These are phyloP conservation scores for Metalampra italica DNA, from an alignment of 2,888 invertebrate species.

Conservation along the genomic window DNA sequence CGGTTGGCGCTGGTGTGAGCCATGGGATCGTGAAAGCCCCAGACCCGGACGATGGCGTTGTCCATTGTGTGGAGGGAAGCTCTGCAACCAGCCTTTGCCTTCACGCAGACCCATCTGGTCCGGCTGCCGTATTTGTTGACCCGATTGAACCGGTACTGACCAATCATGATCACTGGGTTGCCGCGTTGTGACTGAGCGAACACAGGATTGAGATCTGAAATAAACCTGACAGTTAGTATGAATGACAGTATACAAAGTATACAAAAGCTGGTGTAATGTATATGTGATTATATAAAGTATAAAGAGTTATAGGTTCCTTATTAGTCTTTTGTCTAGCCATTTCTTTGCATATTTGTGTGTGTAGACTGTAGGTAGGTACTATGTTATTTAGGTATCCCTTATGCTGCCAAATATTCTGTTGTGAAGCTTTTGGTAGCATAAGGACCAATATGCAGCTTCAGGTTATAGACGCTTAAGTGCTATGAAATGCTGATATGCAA, in stretches of 20 bases:
- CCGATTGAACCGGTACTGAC: conserved; percentile 68
- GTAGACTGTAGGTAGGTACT: too few relatives aligned
- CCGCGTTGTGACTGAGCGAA: conserved; percentile 70
- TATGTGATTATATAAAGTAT: too few relatives aligned
- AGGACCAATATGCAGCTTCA: too few relatives aligned
- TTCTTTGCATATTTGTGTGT: too few relatives aligned
- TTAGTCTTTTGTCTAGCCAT: too few relatives aligned
- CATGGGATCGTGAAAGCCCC: conserved; percentile 67
- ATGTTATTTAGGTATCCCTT: too few relatives aligned
- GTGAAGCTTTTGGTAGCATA: too few relatives aligned
- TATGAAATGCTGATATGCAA: too few relatives aligned
- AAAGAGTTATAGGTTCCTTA: too few relatives aligned
- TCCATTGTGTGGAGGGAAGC: conserved; percentile 70
- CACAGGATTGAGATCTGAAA: conserved; percentile 68
- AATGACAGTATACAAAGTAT: background rate
- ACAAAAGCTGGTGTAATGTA: too few relatives aligned
- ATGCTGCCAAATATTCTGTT: too few relatives aligned
- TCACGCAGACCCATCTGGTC: conserved; percentile 70
- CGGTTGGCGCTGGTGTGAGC: conserved; percentile 70
- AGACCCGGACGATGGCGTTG: conserved; percentile 68
- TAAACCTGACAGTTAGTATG: background rate
- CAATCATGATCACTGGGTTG: conserved; percentile 72
- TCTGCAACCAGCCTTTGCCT: conserved; percentile 68
- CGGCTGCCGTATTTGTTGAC: conserved; percentile 68
- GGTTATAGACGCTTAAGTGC: too few relatives aligned